Evolutionary conservation across 2,113 vertebrate genomes (phyloP).

Genomic region (Abramis brama): DNA sequence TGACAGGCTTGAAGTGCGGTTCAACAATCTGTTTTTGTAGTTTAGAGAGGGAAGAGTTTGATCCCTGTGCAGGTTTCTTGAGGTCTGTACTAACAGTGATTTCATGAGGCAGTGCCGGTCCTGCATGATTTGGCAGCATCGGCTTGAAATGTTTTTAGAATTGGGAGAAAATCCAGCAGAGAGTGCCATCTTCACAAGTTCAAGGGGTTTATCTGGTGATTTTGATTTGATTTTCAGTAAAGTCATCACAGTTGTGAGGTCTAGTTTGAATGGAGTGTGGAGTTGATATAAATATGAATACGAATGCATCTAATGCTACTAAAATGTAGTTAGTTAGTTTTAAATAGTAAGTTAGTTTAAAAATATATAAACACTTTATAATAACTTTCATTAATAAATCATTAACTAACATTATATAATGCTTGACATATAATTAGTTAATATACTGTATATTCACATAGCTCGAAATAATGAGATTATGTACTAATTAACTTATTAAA

Average conservation of each 20-base stretch:
- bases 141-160: background rate
- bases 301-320: background rate
- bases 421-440: too few relatives aligned
- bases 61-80: background rate
- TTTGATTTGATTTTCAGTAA: background rate
- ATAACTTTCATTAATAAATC: too few relatives aligned
- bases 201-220: background rate
- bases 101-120: background rate
- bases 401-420: too few relatives aligned
- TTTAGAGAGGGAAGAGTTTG: background rate
- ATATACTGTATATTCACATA: too few relatives aligned
- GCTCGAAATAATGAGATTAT: too few relatives aligned
- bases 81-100: background rate
- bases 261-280: background rate
- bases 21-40: too few relatives aligned
- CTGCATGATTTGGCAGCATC: background rate
- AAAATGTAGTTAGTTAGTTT: too few relatives aligned
- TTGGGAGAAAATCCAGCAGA: background rate
- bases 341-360: too few relatives aligned
- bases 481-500: too few relatives aligned
- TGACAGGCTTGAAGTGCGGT: background rate
- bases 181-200: background rate
- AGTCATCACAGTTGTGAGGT: background rate
- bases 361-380: too few relatives aligned
- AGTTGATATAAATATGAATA: background rate